A percentile compares a stretch with the other conserved stretches of the same genome.
Evolutionary conservation across 2,113 vertebrate genomes (phyloP).

Genomic region (Lichenostomus cassidix): DNA sequence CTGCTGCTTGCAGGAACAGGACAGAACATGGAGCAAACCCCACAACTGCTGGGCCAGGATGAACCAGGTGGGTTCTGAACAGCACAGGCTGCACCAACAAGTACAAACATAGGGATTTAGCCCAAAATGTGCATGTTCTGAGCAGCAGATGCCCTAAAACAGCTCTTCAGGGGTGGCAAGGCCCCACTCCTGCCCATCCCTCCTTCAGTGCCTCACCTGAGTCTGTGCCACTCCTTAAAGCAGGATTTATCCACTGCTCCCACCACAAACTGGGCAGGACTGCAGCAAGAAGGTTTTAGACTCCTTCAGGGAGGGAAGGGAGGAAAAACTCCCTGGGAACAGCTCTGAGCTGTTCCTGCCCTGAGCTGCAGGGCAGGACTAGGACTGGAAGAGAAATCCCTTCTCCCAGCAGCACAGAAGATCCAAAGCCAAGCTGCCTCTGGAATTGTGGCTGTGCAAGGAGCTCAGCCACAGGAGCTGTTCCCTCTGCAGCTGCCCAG

Average conservation of each 20-base stretch:
- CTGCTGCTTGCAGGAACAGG: neutral
- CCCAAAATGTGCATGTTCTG: neutral
- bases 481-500: neutral
- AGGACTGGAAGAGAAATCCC: neutral
- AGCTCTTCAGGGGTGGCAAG: neutral
- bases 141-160: neutral
- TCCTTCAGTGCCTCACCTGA: neutral
- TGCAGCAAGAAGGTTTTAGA: neutral
- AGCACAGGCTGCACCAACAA: neutral
- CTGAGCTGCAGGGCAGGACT: neutral
- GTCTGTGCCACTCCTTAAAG: accelerated
- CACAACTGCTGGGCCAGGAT: accelerated
- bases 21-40: neutral
- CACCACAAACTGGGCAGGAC: neutral
- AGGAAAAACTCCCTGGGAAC: neutral
- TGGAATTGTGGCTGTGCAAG: neutral
- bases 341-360: neutral
- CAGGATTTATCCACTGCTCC: neutral
- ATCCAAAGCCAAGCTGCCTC: neutral
- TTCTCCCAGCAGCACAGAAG: accelerated
- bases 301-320: neutral
- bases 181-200: neutral
- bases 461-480: neutral
- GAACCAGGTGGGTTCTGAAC: neutral
- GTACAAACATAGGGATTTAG: neutral